Base-by-base conservation (phyloP, 2,888 invertebrate genomes). In the Augiades crinisus region DNA sequence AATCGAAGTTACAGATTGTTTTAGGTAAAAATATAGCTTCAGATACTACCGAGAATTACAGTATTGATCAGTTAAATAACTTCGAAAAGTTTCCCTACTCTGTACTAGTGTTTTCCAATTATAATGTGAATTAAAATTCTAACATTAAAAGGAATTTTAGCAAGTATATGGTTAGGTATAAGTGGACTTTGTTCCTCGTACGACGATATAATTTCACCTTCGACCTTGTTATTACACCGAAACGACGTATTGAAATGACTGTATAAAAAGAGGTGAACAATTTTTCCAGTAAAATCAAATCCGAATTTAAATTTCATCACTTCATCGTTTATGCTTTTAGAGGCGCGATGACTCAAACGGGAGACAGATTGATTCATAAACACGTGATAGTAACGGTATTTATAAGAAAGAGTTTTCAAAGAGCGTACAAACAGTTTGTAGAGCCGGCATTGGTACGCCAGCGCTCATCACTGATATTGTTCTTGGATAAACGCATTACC, bases 401-500 rank as follows among this genome's bases (percentile, higher is more conserved):
- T 14, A 17, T 40, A 17, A 34, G 12, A 33, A 17, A 33, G 33
- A 24, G 6, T 31, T 49, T 24, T 10, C 5, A 24, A 17, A 27
- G 17, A 40, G 30, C 30, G 19, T 31, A 19, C 17, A 30, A 38
- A 44, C 21, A 22, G 22, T n/a, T 13, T 7, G 7, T 22, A 45
- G 14, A 14, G 34, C 16, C 19, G 16, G 27, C 33, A 24, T 33
- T 6, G 31, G 31, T 22, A 7, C 12, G 30, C 31, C 21, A 31
- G 12, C n/a, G 7, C 31, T 43, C 34, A 27, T 47, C 30, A 21
- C 34, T 10, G 12, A 31, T 56, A 49, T 53, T 52, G 54, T 58
- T 59, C 55, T 58, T 62, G 50, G 58, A 58, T 55, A 59, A 76
- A 76, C 63, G 70, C 75, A 71, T 78, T 75, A 47, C 51, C 54